These are phyloP conservation scores for Netelia fuscicornis DNA, from an alignment of 2,888 invertebrate genomes.

Conservation along the genomic window DNA sequence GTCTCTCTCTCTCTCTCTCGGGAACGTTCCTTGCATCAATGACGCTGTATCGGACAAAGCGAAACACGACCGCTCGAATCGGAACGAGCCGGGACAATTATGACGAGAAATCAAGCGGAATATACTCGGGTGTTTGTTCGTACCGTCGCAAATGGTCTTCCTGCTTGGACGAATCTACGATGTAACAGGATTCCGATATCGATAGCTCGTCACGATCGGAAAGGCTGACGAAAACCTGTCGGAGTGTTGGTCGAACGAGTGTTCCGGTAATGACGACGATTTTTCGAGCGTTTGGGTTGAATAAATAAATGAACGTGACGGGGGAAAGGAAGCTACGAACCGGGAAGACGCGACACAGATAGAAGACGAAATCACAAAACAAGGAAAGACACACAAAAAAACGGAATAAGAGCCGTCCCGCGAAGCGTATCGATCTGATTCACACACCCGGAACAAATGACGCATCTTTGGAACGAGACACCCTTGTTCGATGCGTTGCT, in stretches of 20 bases:
- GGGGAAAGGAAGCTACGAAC: conserved; percentile 5
- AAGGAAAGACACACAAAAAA: not conserved
- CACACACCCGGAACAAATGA: conserved; percentile 53
- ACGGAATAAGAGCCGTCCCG: not conserved
- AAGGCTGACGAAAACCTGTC: not conserved
- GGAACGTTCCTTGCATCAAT: conserved; percentile 33
- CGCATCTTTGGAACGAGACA: conserved; percentile 42
- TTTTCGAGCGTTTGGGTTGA: conserved; percentile 30
- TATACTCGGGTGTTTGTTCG: conserved; percentile 17
- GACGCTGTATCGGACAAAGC: conserved; percentile 29
- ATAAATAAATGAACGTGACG: conserved; percentile 54
- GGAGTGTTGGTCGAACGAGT: not conserved
- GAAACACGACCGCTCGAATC: conserved; percentile 6
- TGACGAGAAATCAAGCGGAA: conserved; percentile 29
- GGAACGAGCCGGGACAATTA: conserved; percentile 24
- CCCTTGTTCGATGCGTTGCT: conserved; percentile 26
- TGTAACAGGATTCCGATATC: not conserved
- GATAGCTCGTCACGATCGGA: not conserved
- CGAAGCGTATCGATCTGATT: conserved; percentile 54
- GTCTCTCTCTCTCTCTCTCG: conserved; percentile 21
- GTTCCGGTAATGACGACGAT: not conserved
- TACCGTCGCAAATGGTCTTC: conserved; percentile 2
- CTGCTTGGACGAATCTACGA: conserved; percentile 1
- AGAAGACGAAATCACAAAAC: conserved; percentile 3
- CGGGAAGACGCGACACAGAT: conserved; percentile 9